Conservation (phyloP, 37 sponge, comb jelly and placozoan species). For the Beroe forskalii region DNA sequence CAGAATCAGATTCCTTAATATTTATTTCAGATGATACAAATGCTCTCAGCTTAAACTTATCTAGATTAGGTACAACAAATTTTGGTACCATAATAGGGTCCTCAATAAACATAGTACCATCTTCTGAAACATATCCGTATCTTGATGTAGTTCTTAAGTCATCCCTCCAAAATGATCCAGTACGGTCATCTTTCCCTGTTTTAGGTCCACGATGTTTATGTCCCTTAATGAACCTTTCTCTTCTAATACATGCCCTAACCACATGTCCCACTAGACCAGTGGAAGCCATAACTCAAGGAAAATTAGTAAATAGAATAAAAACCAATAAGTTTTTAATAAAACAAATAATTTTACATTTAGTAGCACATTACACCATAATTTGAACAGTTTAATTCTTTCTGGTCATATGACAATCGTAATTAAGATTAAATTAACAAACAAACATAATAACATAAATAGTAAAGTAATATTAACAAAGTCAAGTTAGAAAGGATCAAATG, state of each 20-base stretch:
- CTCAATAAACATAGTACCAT: background rate
- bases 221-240: conserved; percentile 33
- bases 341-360: too few species aligned
- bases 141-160: background rate
- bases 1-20: background rate
- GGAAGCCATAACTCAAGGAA: background rate
- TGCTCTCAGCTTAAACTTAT: conserved; percentile 35
- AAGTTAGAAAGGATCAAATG: too few species aligned
- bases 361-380: too few species aligned
- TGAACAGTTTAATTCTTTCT: too few species aligned
- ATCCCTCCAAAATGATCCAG: conserved; percentile 43
- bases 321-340: too few species aligned
- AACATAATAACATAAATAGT: too few species aligned
- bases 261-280: conserved; percentile 2
- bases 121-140: background rate
- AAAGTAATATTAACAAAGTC: too few species aligned
- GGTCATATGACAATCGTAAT: too few species aligned
- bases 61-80: conserved; percentile 43
- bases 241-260: background rate
- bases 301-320: too few species aligned
- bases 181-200: conserved; percentile 60
- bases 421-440: too few species aligned
- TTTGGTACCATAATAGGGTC: conserved; percentile 14
- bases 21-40: conserved; percentile 38
- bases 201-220: conserved; percentile 53